phyloP scores from a whole-genome alignment of 30 jellyfish, hydroid and myxozoan genomes.

The Euphysa ruthae region DNA sequence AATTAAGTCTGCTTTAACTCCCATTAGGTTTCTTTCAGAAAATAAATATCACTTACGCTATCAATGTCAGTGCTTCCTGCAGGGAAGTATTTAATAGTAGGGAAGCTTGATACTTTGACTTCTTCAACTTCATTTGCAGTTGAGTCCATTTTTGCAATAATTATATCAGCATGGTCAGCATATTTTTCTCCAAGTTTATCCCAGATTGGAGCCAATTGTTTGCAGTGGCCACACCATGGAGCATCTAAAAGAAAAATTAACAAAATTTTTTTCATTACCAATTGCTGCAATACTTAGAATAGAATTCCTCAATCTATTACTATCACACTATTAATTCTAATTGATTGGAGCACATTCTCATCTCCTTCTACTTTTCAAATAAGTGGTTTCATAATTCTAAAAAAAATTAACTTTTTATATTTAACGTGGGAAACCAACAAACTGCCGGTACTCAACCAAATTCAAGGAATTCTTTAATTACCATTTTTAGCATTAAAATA shows the following conservation, averaged over 20 bases:
- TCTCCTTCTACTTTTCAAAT: no score
- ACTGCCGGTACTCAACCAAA: no score
- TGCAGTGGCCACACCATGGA: constrained; percentile 99
- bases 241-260: constrained; percentile 73
- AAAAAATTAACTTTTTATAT: no score
- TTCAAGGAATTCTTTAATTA: no score
- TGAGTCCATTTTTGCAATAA: constrained; percentile 97
- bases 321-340: no score
- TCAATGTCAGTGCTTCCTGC: constrained; percentile 49
- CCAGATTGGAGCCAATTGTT: constrained; percentile 97
- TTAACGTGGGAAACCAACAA: no score
- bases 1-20: neutral
- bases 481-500: no score
- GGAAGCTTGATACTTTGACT: constrained; percentile 92
- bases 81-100: constrained; percentile 88
- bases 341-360: no score
- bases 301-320: no score
- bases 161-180: constrained; percentile 66
- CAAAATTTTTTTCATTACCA: no score
- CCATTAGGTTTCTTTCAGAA: neutral
- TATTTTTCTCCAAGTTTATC: constrained; percentile 90
- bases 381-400: no score
- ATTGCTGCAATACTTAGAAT: no score
- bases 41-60: neutral
- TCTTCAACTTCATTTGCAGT: constrained; percentile 95